A percentile compares a stretch with the other conserved stretches of the same genome.
Conservation (phyloP, 2,113 vertebrate genomes). For the Raja brachyura region DNA sequence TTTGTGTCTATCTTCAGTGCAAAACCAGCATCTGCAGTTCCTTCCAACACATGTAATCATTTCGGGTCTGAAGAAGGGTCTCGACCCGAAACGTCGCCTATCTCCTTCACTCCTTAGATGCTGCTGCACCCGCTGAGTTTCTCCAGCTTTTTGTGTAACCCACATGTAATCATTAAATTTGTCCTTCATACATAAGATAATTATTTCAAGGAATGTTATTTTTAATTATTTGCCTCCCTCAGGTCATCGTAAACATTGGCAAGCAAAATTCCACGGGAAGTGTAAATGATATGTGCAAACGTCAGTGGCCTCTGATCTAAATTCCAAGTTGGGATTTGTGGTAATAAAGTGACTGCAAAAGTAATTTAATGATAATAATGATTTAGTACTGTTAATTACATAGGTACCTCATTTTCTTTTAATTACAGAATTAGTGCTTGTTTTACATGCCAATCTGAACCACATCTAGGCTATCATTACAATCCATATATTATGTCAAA, state of each 20-base stretch:
- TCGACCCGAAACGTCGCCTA: too few species aligned
- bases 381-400: neutral
- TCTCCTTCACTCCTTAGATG: too few species aligned
- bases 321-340: neutral
- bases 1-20: too few species aligned
- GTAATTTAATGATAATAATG: neutral
- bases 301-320: neutral
- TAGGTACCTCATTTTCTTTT: neutral
- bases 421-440: neutral
- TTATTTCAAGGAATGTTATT: neutral
- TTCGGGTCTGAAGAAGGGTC: too few species aligned
- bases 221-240: neutral
- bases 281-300: neutral
- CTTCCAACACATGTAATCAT: too few species aligned
- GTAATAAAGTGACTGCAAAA: neutral
- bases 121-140: too few species aligned
- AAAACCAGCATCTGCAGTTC: too few species aligned
- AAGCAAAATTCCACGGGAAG: neutral
- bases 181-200: neutral
- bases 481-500: conserved; percentile 6
- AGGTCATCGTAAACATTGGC: neutral
- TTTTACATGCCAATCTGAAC: neutral
- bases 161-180: neutral
- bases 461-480: neutral
- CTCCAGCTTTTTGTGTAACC: too few species aligned